Base-by-base conservation (phyloP, 2,888 invertebrate genomes). In the Pogonocherus hispidulus region DNA sequence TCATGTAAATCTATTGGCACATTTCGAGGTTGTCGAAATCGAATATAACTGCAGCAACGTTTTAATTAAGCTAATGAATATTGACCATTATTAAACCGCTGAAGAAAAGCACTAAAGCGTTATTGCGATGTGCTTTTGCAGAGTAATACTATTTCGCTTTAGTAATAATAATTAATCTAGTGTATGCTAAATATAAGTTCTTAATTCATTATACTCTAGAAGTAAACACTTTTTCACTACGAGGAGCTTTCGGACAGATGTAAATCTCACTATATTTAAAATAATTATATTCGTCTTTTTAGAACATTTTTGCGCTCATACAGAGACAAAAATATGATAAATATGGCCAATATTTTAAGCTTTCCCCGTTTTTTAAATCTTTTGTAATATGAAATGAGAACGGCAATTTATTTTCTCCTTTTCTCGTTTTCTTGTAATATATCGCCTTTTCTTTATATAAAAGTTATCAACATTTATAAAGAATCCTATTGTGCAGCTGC, bases 291-390 rank as follows among this genome's bases (percentile, higher is more conserved):
- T 18, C 14, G 22, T 46, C 55, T 44, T 47, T 44, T 16, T 27
- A 44, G 5, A 23, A 44, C 41, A 27, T 20, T 56, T 56, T 56
- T 27, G 19, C 37, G 20, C 49, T n/a, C 22, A 22, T n/a, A 56
- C 20, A 46, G 16, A 35, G 60, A 62, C 20, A 49, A 22, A 49
- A 23, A 35, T 62, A 11, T 27, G 47, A 66, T 49, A 51, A 72
- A 54, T 54, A 37, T 18, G 52, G 41, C 20, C 55, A 55, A 55
- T 55, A 55, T 55, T 55, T 55, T 41, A 55, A 20, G 41, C 55
- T 55, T 55, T 55, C 55, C n/a, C 20, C 19, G 41, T 55, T 55
- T 55, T 41, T 55, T 18, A 55, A 41, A 37, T 41, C 55, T 41
- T 55, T 55, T 55, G 41, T 55, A 55, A 55, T 55, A 55, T 55